These are phyloP conservation scores for Castor canadensis DNA, from an alignment of 2,113 vertebrate genomes.

Conservation along the genomic window DNA sequence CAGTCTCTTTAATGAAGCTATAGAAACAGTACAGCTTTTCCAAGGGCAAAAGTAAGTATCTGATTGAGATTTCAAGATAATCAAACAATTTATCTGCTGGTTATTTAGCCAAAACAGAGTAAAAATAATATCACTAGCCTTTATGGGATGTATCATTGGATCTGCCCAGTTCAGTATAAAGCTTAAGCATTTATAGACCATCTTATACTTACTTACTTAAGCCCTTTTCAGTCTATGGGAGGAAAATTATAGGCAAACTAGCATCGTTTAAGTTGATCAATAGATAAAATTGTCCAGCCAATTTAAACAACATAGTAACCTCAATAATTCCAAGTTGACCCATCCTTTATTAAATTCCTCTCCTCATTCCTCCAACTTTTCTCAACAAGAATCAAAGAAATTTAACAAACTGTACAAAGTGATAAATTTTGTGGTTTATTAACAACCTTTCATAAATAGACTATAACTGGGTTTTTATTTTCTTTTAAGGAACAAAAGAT, in stretches of 20 bases:
- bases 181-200: background rate
- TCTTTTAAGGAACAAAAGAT: background rate
- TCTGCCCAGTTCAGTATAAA: background rate
- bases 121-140: background rate
- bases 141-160: background rate
- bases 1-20: constrained; percentile 59
- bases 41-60: background rate
- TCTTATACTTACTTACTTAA: background rate
- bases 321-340: background rate
- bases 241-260: background rate
- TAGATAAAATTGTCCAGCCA: background rate
- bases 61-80: background rate
- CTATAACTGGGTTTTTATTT: background rate
- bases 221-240: background rate
- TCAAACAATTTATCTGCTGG: background rate
- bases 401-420: background rate
- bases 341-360: background rate
- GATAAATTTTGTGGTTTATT: background rate
- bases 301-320: background rate
- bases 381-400: background rate
- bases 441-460: background rate
- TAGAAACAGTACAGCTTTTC: background rate
- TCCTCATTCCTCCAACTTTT: background rate
- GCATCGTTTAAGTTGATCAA: background rate
- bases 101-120: background rate